A percentile compares a stretch with the other conserved stretches of the same genome.
Conservation (phyloP, 2,113 vertebrate genomes). For the Diphyllodes magnificus region DNA sequence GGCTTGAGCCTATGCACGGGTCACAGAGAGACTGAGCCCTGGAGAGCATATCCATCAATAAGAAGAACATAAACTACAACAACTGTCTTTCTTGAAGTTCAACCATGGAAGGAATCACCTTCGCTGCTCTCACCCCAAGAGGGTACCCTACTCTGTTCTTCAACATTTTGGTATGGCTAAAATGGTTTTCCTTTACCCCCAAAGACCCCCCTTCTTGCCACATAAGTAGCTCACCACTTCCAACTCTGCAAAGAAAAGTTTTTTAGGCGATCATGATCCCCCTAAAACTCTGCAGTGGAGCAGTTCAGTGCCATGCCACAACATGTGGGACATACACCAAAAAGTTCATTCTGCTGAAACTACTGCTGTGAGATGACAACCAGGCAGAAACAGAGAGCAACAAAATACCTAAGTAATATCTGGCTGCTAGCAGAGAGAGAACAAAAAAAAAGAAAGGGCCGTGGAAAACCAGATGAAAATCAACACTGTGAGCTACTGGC, state of each 20-base stretch:
- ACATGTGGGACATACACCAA: rapidly evolving
- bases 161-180: neutral
- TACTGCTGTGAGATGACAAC: neutral
- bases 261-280: neutral
- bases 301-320: neutral
- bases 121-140: neutral
- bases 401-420: neutral
- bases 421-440: neutral
- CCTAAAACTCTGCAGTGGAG: neutral
- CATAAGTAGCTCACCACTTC: neutral
- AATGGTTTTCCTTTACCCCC: neutral
- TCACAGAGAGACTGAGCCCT: neutral
- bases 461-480: neutral
- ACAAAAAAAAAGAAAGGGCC: neutral
- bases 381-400: neutral
- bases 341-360: neutral
- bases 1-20: neutral
- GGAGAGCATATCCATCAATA: neutral
- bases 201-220: neutral
- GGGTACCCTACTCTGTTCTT: neutral
- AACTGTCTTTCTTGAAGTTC: neutral
- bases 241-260: neutral
- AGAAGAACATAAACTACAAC: neutral
- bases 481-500: neutral
- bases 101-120: neutral